Conservation (phyloP, 2,888 invertebrate species). For the Oligia latruncula region DNA sequence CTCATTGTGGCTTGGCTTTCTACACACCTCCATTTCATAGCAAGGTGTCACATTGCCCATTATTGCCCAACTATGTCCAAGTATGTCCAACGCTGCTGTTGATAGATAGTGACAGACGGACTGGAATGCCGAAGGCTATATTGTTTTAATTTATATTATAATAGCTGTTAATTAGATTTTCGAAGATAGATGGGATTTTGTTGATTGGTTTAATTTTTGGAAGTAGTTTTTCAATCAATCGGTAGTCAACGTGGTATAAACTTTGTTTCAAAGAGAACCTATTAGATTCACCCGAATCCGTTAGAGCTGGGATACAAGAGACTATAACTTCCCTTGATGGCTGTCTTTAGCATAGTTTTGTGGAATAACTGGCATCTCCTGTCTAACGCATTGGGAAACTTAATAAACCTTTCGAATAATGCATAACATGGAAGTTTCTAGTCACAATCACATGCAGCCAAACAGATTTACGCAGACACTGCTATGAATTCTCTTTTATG, state of each 20-base stretch:
- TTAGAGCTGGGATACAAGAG: background rate
- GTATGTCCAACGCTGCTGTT: constrained; percentile 35
- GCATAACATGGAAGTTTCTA: background rate
- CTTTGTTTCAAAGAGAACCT: background rate
- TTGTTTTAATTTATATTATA: constrained; percentile 63
- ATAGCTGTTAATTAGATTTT: constrained; percentile 59
- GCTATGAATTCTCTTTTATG: no score
- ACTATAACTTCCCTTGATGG: background rate
- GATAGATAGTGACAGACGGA: constrained; percentile 63
- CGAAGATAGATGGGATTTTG: constrained; percentile 45
- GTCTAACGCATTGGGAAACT: no score
- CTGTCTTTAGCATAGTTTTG: background rate
- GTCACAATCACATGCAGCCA: background rate
- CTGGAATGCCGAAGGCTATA: constrained; percentile 58
- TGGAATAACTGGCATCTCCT: background rate
- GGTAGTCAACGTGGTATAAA: background rate
- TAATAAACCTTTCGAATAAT: no score
- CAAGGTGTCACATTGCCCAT: constrained; percentile 86
- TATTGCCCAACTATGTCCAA: constrained; percentile 54
- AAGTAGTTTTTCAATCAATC: background rate
- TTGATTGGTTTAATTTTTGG: constrained; percentile 30
- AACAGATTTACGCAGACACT: background rate
- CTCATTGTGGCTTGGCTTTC: constrained; percentile 85
- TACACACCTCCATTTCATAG: constrained; percentile 66
- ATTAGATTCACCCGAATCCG: background rate